Evolutionary conservation across 2,113 vertebrate species (phyloP), one percentile per base, ranked within the genome.

Genomic region (Azemiops feae): DNA sequence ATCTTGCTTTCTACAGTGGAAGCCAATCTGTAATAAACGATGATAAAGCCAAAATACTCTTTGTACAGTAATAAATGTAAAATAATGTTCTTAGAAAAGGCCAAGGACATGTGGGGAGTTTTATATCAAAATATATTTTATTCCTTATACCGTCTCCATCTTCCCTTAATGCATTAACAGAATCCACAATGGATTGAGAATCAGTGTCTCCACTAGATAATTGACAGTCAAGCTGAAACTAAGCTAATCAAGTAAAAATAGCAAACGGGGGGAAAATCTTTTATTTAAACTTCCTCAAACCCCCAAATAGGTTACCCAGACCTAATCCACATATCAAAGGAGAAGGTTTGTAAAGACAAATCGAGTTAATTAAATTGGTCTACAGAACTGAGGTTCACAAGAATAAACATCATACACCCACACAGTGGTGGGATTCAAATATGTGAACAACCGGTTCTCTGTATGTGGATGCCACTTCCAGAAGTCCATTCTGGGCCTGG

Each of bases 221-320:
- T 53, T 53, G 52, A 3, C 27, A 50, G 47, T 50, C 47, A 14
- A 64, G 11, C 60, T 64, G 60, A 64, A 64, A 64, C 27, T 30
- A 64, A 64, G 27, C 0, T 4, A 64, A 64, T n/a, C 3, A 4
- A 14, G 27, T 64, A 64, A 30, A n/a, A 64, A 64, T 30, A 64
- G 60, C 60, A 64, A 4, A 30, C 1, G 3, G 27, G 2, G 8
- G 8, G 8, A 0, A 0, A 2, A 64, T 14, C 3, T 64, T 64
- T 64, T 64, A 64, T 11, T 30, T 30, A 64, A 64, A 64, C 3
- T 30, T 64, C 11, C 60, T 30, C 27, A 64, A 64, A 1, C 27
- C 27, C 1, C 58, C 60, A 64, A 64, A 64, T 27, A 60, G 5
- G 11, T 64, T 64, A 12, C 10, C 27, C 10, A 60, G 58, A 64